Evolutionary conservation across 1,140 invertebrate genomes (phyloP), one percentile per base, ranked within the genome.

Genomic region (Zaprionus nigranus): DNA sequence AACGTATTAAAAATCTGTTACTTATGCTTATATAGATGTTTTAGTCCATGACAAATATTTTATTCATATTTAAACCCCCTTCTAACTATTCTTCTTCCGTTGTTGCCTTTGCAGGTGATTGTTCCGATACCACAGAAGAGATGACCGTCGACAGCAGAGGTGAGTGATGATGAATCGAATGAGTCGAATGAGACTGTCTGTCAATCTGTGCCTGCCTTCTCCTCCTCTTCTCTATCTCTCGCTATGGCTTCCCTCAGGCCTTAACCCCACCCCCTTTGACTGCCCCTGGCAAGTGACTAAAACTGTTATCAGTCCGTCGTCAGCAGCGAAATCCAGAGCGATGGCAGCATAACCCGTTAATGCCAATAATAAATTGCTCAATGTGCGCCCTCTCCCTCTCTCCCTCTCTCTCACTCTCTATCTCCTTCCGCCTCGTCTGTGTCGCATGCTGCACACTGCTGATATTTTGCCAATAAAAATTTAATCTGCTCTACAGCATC

Each of bases 121-220:
- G 91, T 85, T 81, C 84, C 78, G 91, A 92, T 86, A 92, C 88
- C 70, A 81, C 91, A 79, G 91, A 92, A 92, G 91, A 92, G 73
- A 92, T 92, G 91, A 92, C 91, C 75, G 88, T 92, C 67, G 91
- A 92, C 86, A 92, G 91, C 78, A 82, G 91, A 90, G 91, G 91
- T 92, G 78, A 92, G 91, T 71, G 56, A 62, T 17, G 15, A 24
- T 11, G 38, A 49, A 17, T 28, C 38, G 34, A 56, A 56, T 51
- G 46, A 28, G 17, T 28, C 38, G 34, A 56, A 56, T 51, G 46
- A 28, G 17, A 26, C 34, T 15, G 17, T 11, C 20, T 17, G 61
- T 36, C 7, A 62, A 38, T 15, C 36, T 36, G 9, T 5, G 12
- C 12, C 15, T 12, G 12, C 43, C 57, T 2, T 4, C 43, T 28